Evolutionary conservation across 1,140 invertebrate species (phyloP), one percentile per base, ranked within the genome.

Genomic region (Aphaenogaster floridana): DNA sequence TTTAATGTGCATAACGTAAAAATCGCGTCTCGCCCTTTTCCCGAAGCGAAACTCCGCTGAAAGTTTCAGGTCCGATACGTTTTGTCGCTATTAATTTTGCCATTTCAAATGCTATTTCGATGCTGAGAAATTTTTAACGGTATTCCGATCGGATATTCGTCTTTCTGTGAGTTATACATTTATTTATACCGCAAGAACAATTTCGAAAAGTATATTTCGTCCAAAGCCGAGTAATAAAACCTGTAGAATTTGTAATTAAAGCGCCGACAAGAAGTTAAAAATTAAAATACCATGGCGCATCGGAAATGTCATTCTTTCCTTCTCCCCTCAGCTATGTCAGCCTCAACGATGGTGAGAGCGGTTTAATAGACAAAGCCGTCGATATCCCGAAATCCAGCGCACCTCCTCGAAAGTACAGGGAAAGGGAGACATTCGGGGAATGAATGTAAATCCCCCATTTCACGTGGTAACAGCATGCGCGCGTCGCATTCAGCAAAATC

Each of bases 391-490:
- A 74, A 74, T 61, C 34, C 54, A 11, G 28, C 28, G 48, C 68
- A 34, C 3, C 8, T 28, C 3, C 42, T 59, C 74, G 36, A 59
- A 69, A 74, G 50, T 48, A 28, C 39, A 17, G 28, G 17, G 54
- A 72, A 34, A 48, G 39, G 9, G 34, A 72, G 50, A 61, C 54
- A 28, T 42, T 57, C 2, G 36, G 17, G 17, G 21, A 15, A 61
- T 57, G 42, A 84, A 74, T 84, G 72, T 84, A 84, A 84, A 84
- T 84, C 68, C 42, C 39, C 42, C 45, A 39, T 84, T 84, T 76
- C 45, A 61, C 69, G 54, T 39, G 42, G 69, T 45, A 61, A 39
- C 69, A 76, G 80, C 54, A 76, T 84, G 69, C 69, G 34, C 69
- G 69, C 69, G 69, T 84, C 69, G 71, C 50, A 48, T 45, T 74